Percentiles rank a stretch among this genome's conserved stretches.
Conservation (phyloP, 2,888 invertebrate genomes). For the Sycophila texana region DNA sequence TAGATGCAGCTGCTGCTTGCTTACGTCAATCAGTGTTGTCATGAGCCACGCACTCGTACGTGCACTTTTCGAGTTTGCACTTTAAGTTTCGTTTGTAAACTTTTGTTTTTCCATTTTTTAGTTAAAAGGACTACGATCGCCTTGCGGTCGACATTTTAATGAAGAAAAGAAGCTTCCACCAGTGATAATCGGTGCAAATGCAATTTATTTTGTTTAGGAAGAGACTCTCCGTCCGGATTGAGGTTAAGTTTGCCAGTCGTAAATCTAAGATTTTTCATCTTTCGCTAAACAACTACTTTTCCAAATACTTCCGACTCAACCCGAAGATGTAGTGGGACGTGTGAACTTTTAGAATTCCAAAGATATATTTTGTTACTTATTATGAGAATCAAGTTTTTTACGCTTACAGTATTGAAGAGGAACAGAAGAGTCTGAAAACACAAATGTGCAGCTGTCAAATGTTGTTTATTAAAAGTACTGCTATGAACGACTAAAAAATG, state of each 20-base stretch:
- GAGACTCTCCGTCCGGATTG: background rate
- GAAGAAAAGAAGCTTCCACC: conserved; percentile 1
- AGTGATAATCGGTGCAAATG: background rate
- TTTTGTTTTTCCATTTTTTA: conserved; percentile 13
- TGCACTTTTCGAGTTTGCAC: conserved; percentile 24
- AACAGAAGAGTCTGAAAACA: conserved; percentile 40
- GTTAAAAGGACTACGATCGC: background rate
- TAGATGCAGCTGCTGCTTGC: conserved; percentile 15
- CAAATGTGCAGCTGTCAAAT: conserved; percentile 54
- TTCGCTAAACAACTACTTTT: background rate
- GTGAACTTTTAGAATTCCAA: no score
- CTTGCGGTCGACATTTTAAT: background rate
- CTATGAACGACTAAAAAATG: background rate
- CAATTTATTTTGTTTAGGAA: background rate
- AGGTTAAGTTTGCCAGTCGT: conserved; percentile 37
- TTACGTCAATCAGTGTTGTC: conserved; percentile 52
- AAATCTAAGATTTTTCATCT: background rate
- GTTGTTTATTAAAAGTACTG: conserved; percentile 31
- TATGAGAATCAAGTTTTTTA: background rate
- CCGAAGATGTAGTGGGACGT: no score
- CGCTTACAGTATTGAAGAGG: conserved; percentile 38
- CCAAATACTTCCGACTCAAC: no score
- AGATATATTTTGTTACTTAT: background rate
- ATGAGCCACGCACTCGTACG: conserved; percentile 45
- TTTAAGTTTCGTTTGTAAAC: conserved; percentile 13